These are phyloP conservation scores for Micropterix aruncella DNA, from an alignment of 2,888 invertebrate genomes.

Conservation along the genomic window DNA sequence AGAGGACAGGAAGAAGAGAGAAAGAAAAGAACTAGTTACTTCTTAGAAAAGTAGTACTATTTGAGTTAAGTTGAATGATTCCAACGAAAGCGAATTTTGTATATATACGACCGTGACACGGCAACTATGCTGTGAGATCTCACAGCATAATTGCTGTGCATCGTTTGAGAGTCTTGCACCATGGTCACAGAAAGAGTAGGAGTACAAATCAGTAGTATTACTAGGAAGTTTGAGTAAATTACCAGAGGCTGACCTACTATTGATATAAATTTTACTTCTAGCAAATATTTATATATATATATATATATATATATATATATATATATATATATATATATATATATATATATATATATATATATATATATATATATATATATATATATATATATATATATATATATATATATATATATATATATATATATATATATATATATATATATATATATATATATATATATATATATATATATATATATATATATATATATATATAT, in stretches of 20 bases:
- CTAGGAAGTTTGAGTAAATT: background rate
- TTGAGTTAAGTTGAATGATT: too few species aligned
- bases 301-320: background rate
- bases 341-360: background rate
- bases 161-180: too few species aligned
- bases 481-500: too few species aligned
- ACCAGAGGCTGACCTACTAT: background rate
- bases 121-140: too few species aligned
- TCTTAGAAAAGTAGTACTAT: too few species aligned
- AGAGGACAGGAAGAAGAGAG: too few species aligned
- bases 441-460: background rate
- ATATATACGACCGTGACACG: too few species aligned
- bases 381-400: background rate
- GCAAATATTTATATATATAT: background rate
- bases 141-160: too few species aligned
- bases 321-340: background rate
- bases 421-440: background rate
- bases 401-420: background rate
- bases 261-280: background rate
- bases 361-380: background rate
- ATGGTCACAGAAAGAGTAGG: too few species aligned
- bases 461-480: background rate
- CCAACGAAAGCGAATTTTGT: too few species aligned
- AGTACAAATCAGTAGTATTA: too few species aligned
- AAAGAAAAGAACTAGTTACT: too few species aligned